Evolutionary conservation across 2,888 invertebrate genomes (phyloP).

Genomic region (Aporophyla lueneburgensis): DNA sequence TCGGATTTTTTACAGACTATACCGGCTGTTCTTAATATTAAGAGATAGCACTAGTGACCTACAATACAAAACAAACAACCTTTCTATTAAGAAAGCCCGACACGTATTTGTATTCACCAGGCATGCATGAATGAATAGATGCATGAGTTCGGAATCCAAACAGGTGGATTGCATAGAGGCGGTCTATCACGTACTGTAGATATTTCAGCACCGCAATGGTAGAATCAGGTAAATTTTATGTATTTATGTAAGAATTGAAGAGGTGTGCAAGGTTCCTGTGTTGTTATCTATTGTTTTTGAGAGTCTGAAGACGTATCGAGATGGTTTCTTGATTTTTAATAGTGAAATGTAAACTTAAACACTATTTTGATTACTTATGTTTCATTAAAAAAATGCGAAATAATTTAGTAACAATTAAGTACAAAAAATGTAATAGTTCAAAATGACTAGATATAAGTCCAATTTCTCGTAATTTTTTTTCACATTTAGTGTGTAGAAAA

Average conservation of each 20-base stretch:
- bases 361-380: too few relatives aligned
- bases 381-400: neutral
- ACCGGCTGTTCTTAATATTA: too few relatives aligned
- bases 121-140: constrained; percentile 47
- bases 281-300: neutral
- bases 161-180: constrained; percentile 27
- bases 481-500: neutral
- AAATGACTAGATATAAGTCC: too few relatives aligned
- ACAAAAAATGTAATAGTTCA: too few relatives aligned
- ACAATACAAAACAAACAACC: neutral
- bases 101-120: constrained; percentile 41
- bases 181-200: constrained; percentile 15
- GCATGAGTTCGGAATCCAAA: constrained; percentile 36
- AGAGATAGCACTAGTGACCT: too few relatives aligned
- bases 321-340: neutral
- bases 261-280: neutral
- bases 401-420: neutral
- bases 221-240: constrained; percentile 46
- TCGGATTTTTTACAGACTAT: too few relatives aligned
- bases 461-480: neutral
- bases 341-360: neutral
- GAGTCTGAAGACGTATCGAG: accelerated
- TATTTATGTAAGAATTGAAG: constrained; percentile 32
- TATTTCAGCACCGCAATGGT: constrained; percentile 22
- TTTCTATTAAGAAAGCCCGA: neutral